These are phyloP conservation scores for Henricia sp. DNA, from an alignment of 53 echinoderm and acorn worm genomes.

Conservation along the genomic window DNA sequence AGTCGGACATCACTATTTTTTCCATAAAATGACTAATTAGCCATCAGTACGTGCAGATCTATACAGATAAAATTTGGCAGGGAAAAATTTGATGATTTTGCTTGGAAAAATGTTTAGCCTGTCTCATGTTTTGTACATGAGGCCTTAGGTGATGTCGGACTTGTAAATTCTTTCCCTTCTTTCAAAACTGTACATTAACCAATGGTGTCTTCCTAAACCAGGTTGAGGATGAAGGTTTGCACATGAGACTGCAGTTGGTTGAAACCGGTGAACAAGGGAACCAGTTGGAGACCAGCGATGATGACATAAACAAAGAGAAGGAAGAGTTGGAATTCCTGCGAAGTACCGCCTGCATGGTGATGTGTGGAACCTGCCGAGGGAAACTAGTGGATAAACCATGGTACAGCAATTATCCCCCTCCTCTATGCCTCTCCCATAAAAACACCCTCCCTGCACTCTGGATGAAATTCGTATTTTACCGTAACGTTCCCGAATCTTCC, in stretches of 20 bases:
- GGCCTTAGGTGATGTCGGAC: too few relatives aligned
- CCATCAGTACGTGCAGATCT: too few relatives aligned
- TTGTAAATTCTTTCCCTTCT: too few relatives aligned
- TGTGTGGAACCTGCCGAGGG: constrained; percentile 21
- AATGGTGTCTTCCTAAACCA: constrained; percentile 24
- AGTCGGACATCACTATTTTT: too few relatives aligned
- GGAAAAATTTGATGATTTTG: too few relatives aligned
- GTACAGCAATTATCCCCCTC: too few relatives aligned
- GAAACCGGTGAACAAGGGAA: constrained; percentile 1
- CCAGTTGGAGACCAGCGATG: constrained; percentile 27
- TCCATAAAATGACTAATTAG: too few relatives aligned
- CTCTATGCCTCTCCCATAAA: neutral
- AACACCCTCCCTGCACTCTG: neutral
- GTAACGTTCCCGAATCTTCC: too few relatives aligned
- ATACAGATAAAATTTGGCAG: too few relatives aligned
- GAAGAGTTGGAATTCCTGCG: constrained; percentile 33
- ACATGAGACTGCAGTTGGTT: constrained; percentile 73
- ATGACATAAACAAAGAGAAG: constrained; percentile 23
- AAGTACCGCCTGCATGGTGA: constrained; percentile 4
- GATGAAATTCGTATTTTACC: neutral
- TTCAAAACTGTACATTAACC: too few relatives aligned
- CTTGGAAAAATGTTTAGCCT: too few relatives aligned
- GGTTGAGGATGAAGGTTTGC: constrained; percentile 72
- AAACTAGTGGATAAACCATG: constrained; percentile 45
- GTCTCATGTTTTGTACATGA: too few relatives aligned